Conservation (phyloP, 2,797 vertebrate species). For the Alosa sapidissima region DNA sequence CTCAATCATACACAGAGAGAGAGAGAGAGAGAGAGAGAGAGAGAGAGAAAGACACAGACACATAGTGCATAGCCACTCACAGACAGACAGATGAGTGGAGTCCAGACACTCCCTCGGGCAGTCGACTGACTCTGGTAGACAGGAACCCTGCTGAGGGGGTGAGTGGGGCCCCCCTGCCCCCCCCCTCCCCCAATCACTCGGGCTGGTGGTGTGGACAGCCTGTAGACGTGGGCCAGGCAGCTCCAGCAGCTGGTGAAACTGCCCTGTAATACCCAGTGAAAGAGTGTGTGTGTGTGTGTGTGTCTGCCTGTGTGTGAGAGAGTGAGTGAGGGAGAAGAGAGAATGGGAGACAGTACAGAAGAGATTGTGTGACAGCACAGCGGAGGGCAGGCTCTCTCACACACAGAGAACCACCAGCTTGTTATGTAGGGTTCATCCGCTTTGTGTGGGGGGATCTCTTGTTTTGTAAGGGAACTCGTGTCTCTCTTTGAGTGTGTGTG, state of each 20-base stretch:
- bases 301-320: background rate
- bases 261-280: conserved; percentile 11
- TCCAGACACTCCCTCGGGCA: background rate
- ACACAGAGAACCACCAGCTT: background rate
- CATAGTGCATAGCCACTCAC: too few relatives aligned
- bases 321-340: background rate
- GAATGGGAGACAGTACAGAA: background rate
- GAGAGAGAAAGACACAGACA: background rate
- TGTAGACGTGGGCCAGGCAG: background rate
- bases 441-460: background rate
- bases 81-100: background rate
- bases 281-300: background rate
- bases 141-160: background rate
- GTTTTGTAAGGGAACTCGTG: background rate
- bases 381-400: background rate
- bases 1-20: background rate
- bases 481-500: background rate
- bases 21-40: background rate
- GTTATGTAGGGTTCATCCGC: conserved; percentile 13
- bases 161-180: background rate
- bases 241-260: conserved; percentile 22
- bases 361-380: background rate
- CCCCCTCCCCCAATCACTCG: background rate
- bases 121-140: background rate
- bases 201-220: background rate